Percentiles rank a stretch among this genome's conserved stretches.
Conservation (phyloP, 2,888 invertebrate genomes). For the Notodonta ziczac region DNA sequence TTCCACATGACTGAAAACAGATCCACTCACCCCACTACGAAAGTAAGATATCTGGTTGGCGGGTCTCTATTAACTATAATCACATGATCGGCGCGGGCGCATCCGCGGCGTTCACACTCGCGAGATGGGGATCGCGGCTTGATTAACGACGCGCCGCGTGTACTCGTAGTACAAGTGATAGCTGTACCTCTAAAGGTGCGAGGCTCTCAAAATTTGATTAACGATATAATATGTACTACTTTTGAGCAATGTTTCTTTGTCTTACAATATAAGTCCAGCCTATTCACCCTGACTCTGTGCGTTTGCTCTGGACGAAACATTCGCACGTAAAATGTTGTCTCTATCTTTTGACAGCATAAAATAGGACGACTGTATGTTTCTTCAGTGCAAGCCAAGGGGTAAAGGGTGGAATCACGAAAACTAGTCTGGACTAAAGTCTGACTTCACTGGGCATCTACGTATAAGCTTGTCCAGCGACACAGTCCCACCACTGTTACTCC, state of each 20-base stretch:
- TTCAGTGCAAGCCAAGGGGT: too few species aligned
- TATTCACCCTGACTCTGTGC: too few species aligned
- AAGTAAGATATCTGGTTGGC: conserved; percentile 65
- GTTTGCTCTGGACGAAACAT: too few species aligned
- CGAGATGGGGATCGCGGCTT: conserved; percentile 27
- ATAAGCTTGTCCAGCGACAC: too few species aligned
- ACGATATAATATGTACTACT: neutral
- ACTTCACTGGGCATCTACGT: too few species aligned
- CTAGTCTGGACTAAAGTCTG: too few species aligned
- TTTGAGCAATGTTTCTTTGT: neutral
- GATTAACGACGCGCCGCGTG: conserved; percentile 50
- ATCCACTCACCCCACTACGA: conserved; percentile 40
- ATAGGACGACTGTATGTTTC: too few species aligned
- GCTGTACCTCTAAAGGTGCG: neutral
- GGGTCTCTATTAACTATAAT: conserved; percentile 73
- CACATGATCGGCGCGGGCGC: conserved; percentile 55
- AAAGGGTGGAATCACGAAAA: too few species aligned
- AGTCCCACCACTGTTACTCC: too few species aligned
- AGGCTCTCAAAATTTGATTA: neutral
- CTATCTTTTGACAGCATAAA: too few species aligned
- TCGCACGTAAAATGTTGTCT: too few species aligned
- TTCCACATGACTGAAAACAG: conserved; percentile 11
- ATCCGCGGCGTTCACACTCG: conserved; percentile 33
- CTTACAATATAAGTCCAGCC: neutral
- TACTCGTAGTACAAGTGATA: conserved; percentile 2